Base-by-base conservation (phyloP, 2,797 vertebrate genomes). In the Danio albolineatus region DNA sequence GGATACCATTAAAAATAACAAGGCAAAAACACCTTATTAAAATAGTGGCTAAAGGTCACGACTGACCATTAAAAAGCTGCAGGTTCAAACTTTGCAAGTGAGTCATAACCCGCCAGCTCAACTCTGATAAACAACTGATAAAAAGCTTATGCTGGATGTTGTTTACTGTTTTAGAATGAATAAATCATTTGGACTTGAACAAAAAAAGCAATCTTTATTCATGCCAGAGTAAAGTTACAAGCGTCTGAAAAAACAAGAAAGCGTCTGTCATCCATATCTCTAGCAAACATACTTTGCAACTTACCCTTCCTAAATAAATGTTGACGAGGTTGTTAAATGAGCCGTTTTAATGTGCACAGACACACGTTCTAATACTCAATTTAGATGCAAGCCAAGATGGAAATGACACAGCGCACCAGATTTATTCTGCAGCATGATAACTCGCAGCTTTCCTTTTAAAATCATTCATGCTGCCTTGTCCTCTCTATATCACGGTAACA, bases 311-410 rank as follows among this genome's bases (percentile, higher is more conserved):
- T 49, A 61, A 75, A 53, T 54, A 64, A 76, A 72, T 79, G 7
- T 78, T 44, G 48, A 44, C 67, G 7, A 36, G 51, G 48, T 13
- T 72, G 77, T 65, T 73, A 79, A 79, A 79, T 79, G 69, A 79
- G 48, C 19, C 49, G 38, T 54, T 73, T 62, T 46, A 72, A 72
- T 73, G 49, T 64, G 46, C 69, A 19, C 46, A 73, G 69, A 51
- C 56, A 53, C 65, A 60, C 17, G 10, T 43, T 53, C 36, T 72
- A 54, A 79, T 79, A 43, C 39, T 57, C 49, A 64, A 54, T 62
- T 76, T 43, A 79, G 57, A 79, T 71, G 57, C 57, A 17, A 10
- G 43, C n/a, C 51, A 46, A 44, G 64, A 56, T 62, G 38, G 59
- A 79, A 79, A 83, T 83, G 65, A 59, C 38, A 59, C 44, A 56